phyloP scores from a whole-genome alignment of 2,113 vertebrate genomes.

The Chitala chitala region DNA sequence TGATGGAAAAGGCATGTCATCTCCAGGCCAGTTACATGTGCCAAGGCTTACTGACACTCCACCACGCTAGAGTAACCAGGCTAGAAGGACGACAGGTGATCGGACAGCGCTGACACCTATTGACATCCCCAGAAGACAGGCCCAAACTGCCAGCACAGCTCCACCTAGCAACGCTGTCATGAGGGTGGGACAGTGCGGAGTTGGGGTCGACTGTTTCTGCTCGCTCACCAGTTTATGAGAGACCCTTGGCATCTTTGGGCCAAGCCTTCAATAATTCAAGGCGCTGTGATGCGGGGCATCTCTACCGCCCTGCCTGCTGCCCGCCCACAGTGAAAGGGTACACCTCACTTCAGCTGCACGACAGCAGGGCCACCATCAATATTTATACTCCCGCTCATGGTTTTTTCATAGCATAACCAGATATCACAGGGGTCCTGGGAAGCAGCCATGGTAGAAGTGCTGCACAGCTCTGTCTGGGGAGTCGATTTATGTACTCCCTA shows the following conservation, averaged over 20 bases:
- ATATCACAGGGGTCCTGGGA: constrained; percentile 40
- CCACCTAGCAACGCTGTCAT: too few relatives aligned
- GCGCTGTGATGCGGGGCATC: constrained; percentile 37
- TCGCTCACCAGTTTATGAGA: too few relatives aligned
- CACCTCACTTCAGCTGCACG: constrained; percentile 37
- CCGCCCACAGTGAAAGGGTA: neutral
- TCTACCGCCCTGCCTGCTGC: constrained; percentile 11
- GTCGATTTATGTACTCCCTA: neutral
- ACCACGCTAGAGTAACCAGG: neutral
- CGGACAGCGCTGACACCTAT: too few relatives aligned
- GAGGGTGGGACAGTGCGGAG: too few relatives aligned
- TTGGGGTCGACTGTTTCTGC: too few relatives aligned
- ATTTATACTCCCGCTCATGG: constrained; percentile 57
- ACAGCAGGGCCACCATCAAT: constrained; percentile 53
- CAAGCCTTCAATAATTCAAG: constrained; percentile 60
- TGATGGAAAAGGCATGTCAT: constrained; percentile 43
- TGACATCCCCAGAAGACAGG: too few relatives aligned
- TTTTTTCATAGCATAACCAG: constrained; percentile 54
- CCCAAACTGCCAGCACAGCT: too few relatives aligned
- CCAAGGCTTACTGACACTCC: constrained; percentile 42
- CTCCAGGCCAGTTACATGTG: constrained; percentile 42
- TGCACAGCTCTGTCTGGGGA: too few relatives aligned
- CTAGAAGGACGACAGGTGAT: too few relatives aligned
- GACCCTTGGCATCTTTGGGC: constrained; percentile 47
- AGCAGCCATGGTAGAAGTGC: constrained; percentile 7